Evolutionary conservation across 2,797 vertebrate species (phyloP).

Genomic region (Rousettus madagascariensis): DNA sequence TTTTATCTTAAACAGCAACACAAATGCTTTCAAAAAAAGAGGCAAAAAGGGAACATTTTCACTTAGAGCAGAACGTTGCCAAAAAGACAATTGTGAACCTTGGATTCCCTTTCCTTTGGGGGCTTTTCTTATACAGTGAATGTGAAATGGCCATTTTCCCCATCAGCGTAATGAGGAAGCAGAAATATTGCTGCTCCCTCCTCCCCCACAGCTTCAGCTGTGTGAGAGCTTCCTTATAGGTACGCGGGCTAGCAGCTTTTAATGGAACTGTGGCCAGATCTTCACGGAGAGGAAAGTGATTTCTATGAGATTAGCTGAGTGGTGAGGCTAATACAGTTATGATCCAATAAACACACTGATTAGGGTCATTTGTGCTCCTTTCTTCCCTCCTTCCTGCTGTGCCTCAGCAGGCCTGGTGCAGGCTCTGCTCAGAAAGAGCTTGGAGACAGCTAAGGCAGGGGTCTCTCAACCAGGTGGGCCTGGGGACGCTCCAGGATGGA

Average conservation of each 20-base stretch:
- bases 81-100: background rate
- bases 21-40: background rate
- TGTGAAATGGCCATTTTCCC: background rate
- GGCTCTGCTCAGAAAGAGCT: background rate
- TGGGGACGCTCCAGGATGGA: background rate
- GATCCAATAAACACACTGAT: slow-evolving; percentile 51
- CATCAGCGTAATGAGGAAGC: background rate
- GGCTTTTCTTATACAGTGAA: background rate
- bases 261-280: background rate
- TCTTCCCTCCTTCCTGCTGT: background rate
- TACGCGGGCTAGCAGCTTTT: background rate
- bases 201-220: background rate
- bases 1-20: slow-evolving; percentile 2
- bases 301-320: slow-evolving; percentile 40
- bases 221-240: background rate
- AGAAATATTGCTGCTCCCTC: background rate
- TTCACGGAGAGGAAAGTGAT: slow-evolving; percentile 1
- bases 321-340: slow-evolving; percentile 38
- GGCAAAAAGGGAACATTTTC: background rate
- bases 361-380: slow-evolving; percentile 1
- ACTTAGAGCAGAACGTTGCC: background rate
- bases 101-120: background rate
- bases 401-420: background rate
- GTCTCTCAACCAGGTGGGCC: background rate
- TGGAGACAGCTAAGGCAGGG: background rate